Evolutionary conservation across 2,797 vertebrate genomes (phyloP).

Genomic region (Myripristis jacobus): DNA sequence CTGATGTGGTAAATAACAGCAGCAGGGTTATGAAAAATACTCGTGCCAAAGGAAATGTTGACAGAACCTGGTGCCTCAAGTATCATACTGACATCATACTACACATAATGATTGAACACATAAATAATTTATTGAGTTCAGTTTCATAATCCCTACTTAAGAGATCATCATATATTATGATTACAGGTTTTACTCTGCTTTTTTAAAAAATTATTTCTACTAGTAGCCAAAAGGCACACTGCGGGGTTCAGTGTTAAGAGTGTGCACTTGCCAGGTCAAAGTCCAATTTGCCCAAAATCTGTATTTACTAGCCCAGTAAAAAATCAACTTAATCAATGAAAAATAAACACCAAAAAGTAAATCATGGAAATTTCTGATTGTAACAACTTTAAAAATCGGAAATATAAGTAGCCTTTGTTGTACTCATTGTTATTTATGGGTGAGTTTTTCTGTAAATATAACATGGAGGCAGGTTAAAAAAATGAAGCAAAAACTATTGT

Average conservation of each 20-base stretch:
- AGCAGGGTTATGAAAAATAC: conserved; percentile 59
- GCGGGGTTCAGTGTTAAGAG: conserved; percentile 10
- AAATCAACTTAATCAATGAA: too few species aligned
- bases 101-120: conserved; percentile 62
- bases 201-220: too few species aligned
- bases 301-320: background rate
- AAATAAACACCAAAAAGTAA: too few species aligned
- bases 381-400: too few species aligned
- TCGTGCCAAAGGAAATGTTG: conserved; percentile 72
- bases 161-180: background rate
- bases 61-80: conserved; percentile 58
- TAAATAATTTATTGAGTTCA: conserved; percentile 21
- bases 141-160: background rate
- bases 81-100: conserved; percentile 74
- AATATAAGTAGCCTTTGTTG: too few species aligned
- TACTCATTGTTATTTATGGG: too few species aligned
- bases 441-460: too few species aligned
- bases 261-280: conserved; percentile 10
- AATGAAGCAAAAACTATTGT: too few species aligned
- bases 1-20: conserved; percentile 59
- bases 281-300: background rate
- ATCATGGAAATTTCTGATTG: too few species aligned
- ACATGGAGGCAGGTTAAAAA: too few species aligned
- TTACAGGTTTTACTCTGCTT: background rate
- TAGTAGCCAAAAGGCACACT: background rate